Percentiles rank a stretch among this genome's conserved stretches.
These are phyloP conservation scores for Atherinosoma microstoma DNA, from an alignment of 2,797 vertebrate genomes.

Conservation along the genomic window DNA sequence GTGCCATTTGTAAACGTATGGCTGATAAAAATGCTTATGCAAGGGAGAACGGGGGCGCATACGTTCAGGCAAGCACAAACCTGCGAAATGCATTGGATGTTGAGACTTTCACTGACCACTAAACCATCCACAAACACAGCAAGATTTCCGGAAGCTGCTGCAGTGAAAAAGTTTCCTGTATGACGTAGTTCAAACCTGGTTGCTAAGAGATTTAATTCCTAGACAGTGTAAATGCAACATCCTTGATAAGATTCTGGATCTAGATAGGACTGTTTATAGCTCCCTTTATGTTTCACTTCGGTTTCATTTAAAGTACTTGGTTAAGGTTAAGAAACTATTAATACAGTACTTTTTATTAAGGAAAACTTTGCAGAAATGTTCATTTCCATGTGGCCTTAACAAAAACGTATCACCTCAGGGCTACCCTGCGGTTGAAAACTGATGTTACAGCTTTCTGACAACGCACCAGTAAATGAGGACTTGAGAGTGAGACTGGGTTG, in stretches of 20 bases:
- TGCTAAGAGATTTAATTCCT: neutral
- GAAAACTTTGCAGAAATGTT: neutral
- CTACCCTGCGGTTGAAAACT: neutral
- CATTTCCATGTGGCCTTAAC: neutral
- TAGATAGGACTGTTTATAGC: neutral
- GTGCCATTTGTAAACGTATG: constrained; percentile 53
- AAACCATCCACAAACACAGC: neutral
- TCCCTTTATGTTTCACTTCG: too few relatives aligned
- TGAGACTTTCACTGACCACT: neutral
- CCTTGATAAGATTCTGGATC: neutral
- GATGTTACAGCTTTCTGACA: too few relatives aligned
- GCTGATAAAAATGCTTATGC: constrained; percentile 22
- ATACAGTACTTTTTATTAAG: neutral
- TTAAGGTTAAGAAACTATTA: neutral
- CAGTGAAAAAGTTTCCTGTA: too few relatives aligned
- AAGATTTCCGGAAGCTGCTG: neutral
- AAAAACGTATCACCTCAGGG: neutral
- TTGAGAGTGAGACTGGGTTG: neutral
- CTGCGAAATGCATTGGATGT: neutral
- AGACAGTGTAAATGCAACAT: neutral
- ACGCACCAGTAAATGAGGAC: neutral
- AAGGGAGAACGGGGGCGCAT: constrained; percentile 22
- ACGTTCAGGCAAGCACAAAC: constrained; percentile 5
- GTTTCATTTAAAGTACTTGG: neutral
- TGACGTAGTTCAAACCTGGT: neutral